Evolutionary conservation across 2,888 invertebrate genomes (phyloP).

Genomic region (Cryptocephalus moraei): DNA sequence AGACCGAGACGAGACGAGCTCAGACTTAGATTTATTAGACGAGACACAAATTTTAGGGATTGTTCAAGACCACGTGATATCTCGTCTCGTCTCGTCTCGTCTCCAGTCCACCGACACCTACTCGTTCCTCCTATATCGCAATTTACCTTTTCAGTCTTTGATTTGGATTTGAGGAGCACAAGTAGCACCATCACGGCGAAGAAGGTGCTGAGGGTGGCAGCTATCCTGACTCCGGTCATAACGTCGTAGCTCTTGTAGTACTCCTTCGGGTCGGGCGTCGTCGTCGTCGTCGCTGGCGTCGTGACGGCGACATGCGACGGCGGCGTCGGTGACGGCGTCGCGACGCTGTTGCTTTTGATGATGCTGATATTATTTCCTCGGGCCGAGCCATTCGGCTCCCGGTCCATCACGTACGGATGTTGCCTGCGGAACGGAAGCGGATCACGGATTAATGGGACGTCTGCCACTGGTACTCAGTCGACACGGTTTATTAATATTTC

Average conservation of each 20-base stretch:
- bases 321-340: conserved; percentile 6
- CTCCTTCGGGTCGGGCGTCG: conserved; percentile 21
- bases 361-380: conserved; percentile 21
- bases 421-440: too few relatives aligned
- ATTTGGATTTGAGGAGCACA: conserved; percentile 82
- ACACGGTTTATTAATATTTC: too few relatives aligned
- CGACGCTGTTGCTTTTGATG: conserved; percentile 8
- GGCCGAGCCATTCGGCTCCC: conserved; percentile 31
- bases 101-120: too few relatives aligned
- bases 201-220: conserved; percentile 83
- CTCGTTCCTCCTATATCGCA: too few relatives aligned
- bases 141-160: conserved; percentile 52
- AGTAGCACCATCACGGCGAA: conserved; percentile 88
- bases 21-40: too few relatives aligned
- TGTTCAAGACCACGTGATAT: too few relatives aligned
- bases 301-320: conserved; percentile 2
- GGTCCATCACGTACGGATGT: conserved; percentile 29
- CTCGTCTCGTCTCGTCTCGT: too few relatives aligned
- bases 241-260: conserved; percentile 88
- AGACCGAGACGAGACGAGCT: too few relatives aligned
- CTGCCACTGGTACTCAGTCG: too few relatives aligned
- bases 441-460: too few relatives aligned
- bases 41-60: too few relatives aligned
- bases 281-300: conserved; percentile 6
- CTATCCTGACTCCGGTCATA: conserved; percentile 88